phyloP scores from a whole-genome alignment of 2,888 invertebrate species.

The Diaprepes abbreviatus region DNA sequence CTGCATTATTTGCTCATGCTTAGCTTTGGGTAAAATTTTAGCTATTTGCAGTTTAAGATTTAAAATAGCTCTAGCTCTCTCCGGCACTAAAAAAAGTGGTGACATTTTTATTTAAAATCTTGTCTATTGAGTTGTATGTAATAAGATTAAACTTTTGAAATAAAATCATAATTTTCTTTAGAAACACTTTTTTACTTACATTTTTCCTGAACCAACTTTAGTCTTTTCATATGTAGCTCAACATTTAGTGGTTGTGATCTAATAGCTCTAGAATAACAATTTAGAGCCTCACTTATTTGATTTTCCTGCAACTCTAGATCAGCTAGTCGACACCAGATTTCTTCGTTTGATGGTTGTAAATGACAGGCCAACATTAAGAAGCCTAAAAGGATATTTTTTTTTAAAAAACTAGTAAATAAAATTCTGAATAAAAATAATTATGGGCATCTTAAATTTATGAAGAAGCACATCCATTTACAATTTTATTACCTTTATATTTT shows the following conservation, averaged over 20 bases:
- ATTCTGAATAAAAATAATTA: no score
- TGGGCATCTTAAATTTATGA: no score
- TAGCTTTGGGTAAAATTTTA: slow-evolving; percentile 72
- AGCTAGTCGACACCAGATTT: slow-evolving; percentile 90
- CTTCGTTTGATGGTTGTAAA: slow-evolving; percentile 82
- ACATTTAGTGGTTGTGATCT: slow-evolving; percentile 79
- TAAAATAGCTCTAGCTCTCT: slow-evolving; percentile 74
- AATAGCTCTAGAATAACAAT: slow-evolving; percentile 88
- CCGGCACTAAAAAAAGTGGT: slow-evolving; percentile 38
- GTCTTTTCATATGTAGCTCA: slow-evolving; percentile 79
- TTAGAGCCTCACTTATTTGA: slow-evolving; percentile 83
- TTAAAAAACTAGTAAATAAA: no score
- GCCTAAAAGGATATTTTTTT: no score
- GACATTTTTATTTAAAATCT: no score
- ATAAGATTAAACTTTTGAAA: no score
- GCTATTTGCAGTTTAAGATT: slow-evolving; percentile 83
- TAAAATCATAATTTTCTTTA: no score
- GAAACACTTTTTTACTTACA: slow-evolving; percentile 59
- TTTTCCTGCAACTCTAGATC: slow-evolving; percentile 80
- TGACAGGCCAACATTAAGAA: slow-evolving; percentile 66
- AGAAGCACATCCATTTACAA: no score
- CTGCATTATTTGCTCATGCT: slow-evolving; percentile 75
- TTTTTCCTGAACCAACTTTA: slow-evolving; percentile 76
- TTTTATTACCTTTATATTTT: slow-evolving; percentile 88
- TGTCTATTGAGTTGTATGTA: no score